Conservation (phyloP, 1,140 invertebrate genomes). For the Drosophila quadrilineata region DNA sequence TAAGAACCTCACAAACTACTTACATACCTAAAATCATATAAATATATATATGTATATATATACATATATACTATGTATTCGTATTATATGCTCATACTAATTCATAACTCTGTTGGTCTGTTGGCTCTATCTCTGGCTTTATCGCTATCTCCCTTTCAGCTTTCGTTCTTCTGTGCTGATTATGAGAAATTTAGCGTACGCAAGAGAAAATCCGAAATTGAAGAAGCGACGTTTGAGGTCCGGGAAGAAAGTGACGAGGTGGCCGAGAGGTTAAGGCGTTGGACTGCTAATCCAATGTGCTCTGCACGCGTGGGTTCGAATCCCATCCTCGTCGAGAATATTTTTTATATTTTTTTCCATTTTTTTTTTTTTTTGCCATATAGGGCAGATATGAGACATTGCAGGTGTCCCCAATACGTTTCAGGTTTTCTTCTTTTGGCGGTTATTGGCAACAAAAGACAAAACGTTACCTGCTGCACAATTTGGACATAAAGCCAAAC, state of each 20-base stretch:
- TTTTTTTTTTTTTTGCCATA: conserved; percentile 1
- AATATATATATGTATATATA: too few species aligned
- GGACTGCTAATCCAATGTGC: conserved; percentile 90
- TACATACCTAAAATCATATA: too few species aligned
- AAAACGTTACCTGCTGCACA: too few species aligned
- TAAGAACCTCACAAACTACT: too few species aligned
- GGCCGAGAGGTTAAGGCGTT: conserved; percentile 95
- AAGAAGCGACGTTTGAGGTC: not conserved
- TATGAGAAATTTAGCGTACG: too few species aligned
- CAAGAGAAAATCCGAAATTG: not conserved
- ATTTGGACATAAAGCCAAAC: not conserved
- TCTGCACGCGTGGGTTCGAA: conserved; percentile 93
- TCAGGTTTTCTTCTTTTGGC: not conserved
- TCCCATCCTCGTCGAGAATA: conserved; percentile 90
- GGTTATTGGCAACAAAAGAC: conserved; percentile 2
- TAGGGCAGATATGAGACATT: not conserved
- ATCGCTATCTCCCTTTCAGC: too few species aligned
- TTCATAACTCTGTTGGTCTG: too few species aligned
- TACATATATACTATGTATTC: too few species aligned
- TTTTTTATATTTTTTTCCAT: conserved; percentile 10
- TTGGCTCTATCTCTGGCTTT: too few species aligned
- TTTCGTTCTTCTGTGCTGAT: too few species aligned
- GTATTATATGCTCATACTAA: too few species aligned
- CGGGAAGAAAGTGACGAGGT: conserved; percentile 85
- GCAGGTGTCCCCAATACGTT: not conserved